Conservation (phyloP, 2,113 vertebrate genomes). For the Eretmochelys imbricata region DNA sequence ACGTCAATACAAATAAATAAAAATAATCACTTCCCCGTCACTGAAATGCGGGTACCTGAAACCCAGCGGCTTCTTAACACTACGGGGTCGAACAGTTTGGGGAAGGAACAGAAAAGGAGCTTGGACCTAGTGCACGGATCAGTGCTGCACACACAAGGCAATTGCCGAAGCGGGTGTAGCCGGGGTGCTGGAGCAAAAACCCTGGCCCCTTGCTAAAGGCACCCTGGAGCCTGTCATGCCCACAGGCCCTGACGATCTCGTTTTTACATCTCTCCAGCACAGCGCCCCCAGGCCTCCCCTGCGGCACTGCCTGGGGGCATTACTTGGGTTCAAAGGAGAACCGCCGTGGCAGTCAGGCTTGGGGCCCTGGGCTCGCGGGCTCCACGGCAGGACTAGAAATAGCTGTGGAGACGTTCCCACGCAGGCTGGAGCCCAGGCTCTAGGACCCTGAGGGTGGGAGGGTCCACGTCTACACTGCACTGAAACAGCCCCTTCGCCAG, state of each 20-base stretch:
- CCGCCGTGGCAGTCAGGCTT: too few relatives aligned
- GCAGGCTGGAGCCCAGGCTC: too few relatives aligned
- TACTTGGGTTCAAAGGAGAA: too few relatives aligned
- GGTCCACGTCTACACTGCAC: too few relatives aligned
- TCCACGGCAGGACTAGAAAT: too few relatives aligned
- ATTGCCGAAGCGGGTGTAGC: background rate
- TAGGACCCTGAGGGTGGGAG: too few relatives aligned
- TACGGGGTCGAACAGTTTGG: background rate
- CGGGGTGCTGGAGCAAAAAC: background rate
- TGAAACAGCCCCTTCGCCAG: too few relatives aligned
- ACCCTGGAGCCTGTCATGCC: background rate
- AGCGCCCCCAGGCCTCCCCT: background rate
- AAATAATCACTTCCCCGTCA: background rate
- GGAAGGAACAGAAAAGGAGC: background rate
- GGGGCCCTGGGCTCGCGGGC: too few relatives aligned
- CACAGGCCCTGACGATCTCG: background rate
- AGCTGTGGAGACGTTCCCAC: too few relatives aligned
- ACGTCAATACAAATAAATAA: too few relatives aligned
- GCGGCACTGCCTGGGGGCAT: too few relatives aligned
- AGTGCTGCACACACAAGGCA: background rate
- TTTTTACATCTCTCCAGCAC: background rate
- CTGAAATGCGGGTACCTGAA: background rate
- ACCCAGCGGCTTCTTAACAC: background rate
- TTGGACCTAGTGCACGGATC: background rate
- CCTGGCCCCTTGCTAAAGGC: background rate